phyloP scores from a whole-genome alignment of 2,888 invertebrate species.

The Drosophila subquinaria region DNA sequence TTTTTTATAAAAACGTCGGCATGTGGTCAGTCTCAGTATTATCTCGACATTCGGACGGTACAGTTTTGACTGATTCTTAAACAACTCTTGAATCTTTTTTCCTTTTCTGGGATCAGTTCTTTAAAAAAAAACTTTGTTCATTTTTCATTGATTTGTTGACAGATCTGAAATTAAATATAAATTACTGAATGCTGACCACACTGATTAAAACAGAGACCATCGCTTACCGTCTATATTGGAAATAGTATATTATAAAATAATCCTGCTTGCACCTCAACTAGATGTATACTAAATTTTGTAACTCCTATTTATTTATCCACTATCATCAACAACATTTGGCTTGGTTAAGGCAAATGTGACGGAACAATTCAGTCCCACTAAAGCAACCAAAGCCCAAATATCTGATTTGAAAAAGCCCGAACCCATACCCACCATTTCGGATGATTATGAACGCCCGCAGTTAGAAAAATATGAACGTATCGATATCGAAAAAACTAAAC shows the following conservation, averaged over 20 bases:
- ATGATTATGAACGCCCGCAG: conserved; percentile 91
- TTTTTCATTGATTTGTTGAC: too few species aligned
- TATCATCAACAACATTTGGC: conserved; percentile 4
- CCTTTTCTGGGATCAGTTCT: too few species aligned
- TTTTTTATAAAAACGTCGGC: background rate
- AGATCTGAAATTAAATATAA: background rate
- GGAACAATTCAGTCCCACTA: conserved; percentile 83
- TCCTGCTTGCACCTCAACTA: background rate
- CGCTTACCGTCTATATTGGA: background rate
- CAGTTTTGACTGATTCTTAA: background rate
- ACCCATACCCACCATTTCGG: conserved; percentile 87
- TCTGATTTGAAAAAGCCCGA: conserved; percentile 86
- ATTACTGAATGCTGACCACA: background rate
- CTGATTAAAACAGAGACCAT: background rate
- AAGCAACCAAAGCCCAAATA: conserved; percentile 75
- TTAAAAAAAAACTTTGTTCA: too few species aligned
- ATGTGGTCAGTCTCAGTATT: too few species aligned
- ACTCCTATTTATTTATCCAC: conserved; percentile 2
- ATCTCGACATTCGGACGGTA: background rate
- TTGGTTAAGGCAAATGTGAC: conserved; percentile 57
- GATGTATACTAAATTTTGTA: background rate
- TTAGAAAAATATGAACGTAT: conserved; percentile 88
- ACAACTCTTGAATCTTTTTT: too few species aligned
- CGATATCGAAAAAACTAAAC: conserved; percentile 85
- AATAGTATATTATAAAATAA: background rate